A percentile compares a stretch with the other conserved stretches of the same genome.
Conservation (phyloP, 2,888 invertebrate genomes). For the Miltochrista miniata region DNA sequence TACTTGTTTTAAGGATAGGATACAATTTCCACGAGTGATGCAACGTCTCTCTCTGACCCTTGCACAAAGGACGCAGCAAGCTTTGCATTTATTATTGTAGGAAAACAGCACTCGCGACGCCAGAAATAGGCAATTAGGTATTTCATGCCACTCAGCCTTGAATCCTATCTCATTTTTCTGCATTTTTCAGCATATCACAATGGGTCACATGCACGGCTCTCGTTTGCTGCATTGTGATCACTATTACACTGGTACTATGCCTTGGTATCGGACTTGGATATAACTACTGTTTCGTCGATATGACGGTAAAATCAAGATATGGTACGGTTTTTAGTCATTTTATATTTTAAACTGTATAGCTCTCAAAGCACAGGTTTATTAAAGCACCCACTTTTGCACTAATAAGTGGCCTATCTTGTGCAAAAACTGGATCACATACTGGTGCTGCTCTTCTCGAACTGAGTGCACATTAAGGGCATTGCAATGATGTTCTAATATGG, state of each 20-base stretch:
- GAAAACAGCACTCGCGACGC: neutral
- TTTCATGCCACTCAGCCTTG: neutral
- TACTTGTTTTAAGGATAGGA: no score
- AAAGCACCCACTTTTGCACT: no score
- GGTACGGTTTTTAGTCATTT: neutral
- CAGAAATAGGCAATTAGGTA: no score
- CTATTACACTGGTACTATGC: neutral
- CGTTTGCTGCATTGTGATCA: neutral
- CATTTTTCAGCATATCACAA: neutral
- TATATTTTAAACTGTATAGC: neutral
- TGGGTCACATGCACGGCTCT: neutral
- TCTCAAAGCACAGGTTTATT: neutral
- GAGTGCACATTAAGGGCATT: no score
- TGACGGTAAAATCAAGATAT: neutral
- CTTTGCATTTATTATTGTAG: no score
- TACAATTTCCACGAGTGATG: no score
- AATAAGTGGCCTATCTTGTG: no score
- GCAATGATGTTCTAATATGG: no score
- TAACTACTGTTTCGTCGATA: conserved; percentile 7
- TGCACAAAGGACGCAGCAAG: no score
- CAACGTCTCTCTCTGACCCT: no score
- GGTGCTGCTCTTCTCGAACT: no score
- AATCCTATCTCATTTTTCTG: neutral
- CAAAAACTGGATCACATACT: no score
- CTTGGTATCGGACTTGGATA: conserved; percentile 8